phyloP scores from a whole-genome alignment of 2,888 invertebrate genomes.

The Calameuta pallipes region DNA sequence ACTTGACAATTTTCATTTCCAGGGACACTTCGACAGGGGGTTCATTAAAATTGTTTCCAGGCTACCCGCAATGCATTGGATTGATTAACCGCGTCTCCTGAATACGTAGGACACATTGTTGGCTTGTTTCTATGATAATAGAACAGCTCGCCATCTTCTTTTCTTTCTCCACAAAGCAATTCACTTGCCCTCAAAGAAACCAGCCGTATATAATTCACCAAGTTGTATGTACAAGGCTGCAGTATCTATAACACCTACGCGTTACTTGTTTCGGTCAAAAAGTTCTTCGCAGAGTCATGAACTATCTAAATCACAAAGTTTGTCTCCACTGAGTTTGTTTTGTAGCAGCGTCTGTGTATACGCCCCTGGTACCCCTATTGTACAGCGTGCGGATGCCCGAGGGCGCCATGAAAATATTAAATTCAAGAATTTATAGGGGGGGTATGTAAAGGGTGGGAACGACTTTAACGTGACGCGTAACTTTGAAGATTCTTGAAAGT shows the following conservation, averaged over 20 bases:
- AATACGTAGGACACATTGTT: background rate
- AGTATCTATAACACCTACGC: background rate
- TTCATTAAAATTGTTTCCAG: background rate
- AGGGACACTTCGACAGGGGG: too few relatives aligned
- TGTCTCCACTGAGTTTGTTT: background rate
- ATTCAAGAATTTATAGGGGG: constrained; percentile 33
- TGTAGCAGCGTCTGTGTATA: background rate
- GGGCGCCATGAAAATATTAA: constrained; percentile 24
- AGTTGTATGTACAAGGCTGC: background rate
- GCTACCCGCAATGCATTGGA: background rate
- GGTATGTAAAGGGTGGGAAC: background rate
- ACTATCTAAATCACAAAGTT: background rate
- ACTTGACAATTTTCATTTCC: background rate
- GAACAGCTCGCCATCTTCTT: background rate
- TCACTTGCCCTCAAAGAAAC: background rate
- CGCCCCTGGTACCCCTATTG: background rate
- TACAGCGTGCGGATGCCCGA: background rate
- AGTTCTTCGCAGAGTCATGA: background rate
- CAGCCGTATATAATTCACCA: background rate
- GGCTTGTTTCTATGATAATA: background rate
- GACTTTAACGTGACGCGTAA: constrained; percentile 9
- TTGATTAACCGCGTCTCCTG: background rate
- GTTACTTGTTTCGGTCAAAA: background rate
- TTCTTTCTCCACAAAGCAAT: background rate
- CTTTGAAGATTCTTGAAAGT: background rate